Percentiles rank a stretch among this genome's conserved stretches.
Evolutionary conservation across 2,888 invertebrate species (phyloP).

Genomic region (Parapristionchus giblindavisi): DNA sequence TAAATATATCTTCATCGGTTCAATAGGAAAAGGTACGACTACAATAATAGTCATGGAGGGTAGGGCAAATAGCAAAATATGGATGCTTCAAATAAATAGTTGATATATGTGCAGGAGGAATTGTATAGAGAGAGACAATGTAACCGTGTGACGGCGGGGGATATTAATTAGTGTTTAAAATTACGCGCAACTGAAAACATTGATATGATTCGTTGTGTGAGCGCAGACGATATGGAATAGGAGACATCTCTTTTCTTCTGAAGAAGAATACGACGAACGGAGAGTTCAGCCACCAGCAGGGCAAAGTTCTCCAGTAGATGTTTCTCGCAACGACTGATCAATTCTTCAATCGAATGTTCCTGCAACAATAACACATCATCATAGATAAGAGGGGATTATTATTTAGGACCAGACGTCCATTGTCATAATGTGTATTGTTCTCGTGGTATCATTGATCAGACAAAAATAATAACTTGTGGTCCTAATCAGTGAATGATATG

Average conservation of each 20-base stretch:
- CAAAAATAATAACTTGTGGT: no score
- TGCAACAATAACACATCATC: constrained; percentile 8
- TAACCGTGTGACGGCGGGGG: background rate
- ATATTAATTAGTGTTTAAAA: constrained; percentile 1
- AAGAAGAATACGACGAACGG: constrained; percentile 37
- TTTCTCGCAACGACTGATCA: constrained; percentile 39
- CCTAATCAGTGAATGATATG: background rate
- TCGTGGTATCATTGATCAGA: background rate
- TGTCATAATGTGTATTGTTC: background rate
- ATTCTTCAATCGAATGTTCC: constrained; percentile 38
- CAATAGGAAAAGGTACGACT: background rate
- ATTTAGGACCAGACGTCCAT: background rate
- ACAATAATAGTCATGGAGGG: background rate
- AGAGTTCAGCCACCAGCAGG: constrained; percentile 26
- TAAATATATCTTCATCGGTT: no score
- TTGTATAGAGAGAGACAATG: background rate
- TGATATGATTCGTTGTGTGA: constrained; percentile 16
- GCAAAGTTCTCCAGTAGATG: constrained; percentile 43
- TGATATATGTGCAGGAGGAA: background rate
- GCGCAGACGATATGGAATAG: constrained; percentile 31
- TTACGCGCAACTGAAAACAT: constrained; percentile 23
- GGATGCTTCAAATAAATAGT: background rate
- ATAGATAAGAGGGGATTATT: background rate
- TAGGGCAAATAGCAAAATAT: background rate
- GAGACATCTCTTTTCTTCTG: constrained; percentile 21